Percentiles rank a stretch among this genome's conserved stretches.
Conservation (phyloP, 2,113 vertebrate genomes). For the Gavia stellata region DNA sequence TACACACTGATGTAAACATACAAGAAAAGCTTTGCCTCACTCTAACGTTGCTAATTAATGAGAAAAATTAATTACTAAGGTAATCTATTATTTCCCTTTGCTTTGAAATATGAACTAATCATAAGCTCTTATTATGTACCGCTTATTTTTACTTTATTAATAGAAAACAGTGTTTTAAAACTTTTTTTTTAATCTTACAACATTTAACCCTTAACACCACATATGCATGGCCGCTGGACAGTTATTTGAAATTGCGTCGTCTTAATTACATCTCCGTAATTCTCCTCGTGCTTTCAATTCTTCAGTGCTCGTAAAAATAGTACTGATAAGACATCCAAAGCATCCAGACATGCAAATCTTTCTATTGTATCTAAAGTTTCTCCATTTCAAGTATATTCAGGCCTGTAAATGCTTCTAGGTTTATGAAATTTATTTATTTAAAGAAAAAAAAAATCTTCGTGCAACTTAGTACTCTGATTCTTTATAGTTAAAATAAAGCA, state of each 20-base stretch:
- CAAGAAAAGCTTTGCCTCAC: not conserved
- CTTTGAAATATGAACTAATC: not conserved
- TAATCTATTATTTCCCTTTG: not conserved
- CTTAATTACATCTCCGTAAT: not conserved
- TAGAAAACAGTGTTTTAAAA: not conserved
- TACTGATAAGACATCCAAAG: not conserved
- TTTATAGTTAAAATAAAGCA: not conserved
- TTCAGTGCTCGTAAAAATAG: not conserved
- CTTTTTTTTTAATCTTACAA: not conserved
- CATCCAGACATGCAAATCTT: not conserved
- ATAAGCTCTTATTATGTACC: not conserved
- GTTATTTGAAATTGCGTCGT: not conserved
- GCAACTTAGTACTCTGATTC: not conserved
- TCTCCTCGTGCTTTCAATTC: not conserved
- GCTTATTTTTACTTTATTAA: not conserved
- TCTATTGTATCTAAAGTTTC: not conserved
- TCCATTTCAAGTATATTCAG: not conserved
- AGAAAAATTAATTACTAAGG: not conserved
- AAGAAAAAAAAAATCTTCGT: not conserved
- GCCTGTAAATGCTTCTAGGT: not conserved
- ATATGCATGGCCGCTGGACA: not conserved
- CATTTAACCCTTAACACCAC: not conserved
- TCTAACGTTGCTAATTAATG: not conserved
- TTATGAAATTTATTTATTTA: not conserved
- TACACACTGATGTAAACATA: not conserved